A percentile compares a stretch with the other conserved stretches of the same genome.
These are phyloP conservation scores for Anarsia innoxiella DNA, from an alignment of 2,888 invertebrate genomes.

Conservation along the genomic window DNA sequence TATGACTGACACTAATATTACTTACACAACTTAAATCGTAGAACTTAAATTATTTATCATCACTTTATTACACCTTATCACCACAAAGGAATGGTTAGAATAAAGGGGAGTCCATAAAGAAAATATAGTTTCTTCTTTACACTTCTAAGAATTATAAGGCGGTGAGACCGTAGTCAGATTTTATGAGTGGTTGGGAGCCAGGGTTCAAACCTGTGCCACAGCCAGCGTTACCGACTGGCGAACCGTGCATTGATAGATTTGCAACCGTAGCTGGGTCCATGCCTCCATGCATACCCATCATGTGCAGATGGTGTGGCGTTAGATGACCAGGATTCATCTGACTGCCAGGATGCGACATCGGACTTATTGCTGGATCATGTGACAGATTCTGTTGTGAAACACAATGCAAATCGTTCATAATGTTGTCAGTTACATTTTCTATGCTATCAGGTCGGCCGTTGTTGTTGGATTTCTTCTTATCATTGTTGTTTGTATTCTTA, in stretches of 20 bases:
- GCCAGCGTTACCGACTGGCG: conserved; percentile 69
- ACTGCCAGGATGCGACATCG: conserved; percentile 62
- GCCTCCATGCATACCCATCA: conserved; percentile 62
- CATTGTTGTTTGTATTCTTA: conserved; percentile 72
- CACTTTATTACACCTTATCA: conserved; percentile 67
- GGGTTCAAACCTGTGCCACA: conserved; percentile 61
- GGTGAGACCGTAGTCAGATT: conserved; percentile 92
- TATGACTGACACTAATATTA: conserved; percentile 64
- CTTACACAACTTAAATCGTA: conserved; percentile 57
- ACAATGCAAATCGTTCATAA: conserved; percentile 76
- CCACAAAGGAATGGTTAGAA: conserved; percentile 70
- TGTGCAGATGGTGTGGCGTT: conserved; percentile 69
- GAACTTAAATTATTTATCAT: conserved; percentile 48
- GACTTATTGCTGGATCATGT: conserved; percentile 69
- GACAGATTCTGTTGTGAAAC: conserved; percentile 66
- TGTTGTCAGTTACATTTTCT: conserved; percentile 78
- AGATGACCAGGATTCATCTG: conserved; percentile 71
- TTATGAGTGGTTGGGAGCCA: conserved; percentile 77
- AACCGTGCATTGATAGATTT: conserved; percentile 68
- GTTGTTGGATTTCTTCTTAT: conserved; percentile 70
- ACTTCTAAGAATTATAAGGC: conserved; percentile 75
- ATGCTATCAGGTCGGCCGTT: conserved; percentile 77
- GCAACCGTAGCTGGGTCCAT: conserved; percentile 70
- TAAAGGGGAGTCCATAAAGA: conserved; percentile 56
- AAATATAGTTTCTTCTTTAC: conserved; percentile 65